phyloP scores from a whole-genome alignment of 2,888 invertebrate species.

The Amorpha juglandis region DNA sequence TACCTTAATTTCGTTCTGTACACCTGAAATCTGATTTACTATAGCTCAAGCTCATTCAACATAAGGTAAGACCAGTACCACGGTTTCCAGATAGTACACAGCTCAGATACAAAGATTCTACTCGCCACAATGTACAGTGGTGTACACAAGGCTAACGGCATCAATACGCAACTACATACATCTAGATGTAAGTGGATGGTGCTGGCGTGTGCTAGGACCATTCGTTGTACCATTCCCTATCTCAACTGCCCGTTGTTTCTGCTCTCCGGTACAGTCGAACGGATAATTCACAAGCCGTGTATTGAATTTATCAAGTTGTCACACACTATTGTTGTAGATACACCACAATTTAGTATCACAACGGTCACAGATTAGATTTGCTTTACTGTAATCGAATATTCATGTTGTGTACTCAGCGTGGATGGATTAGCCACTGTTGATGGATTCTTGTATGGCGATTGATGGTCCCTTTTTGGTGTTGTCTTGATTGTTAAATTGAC shows the following conservation, averaged over 20 bases:
- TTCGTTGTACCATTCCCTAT: slow-evolving; percentile 49
- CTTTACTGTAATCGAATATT: slow-evolving; percentile 18
- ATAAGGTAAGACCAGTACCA: background rate
- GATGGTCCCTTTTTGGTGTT: background rate
- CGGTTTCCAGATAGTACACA: background rate
- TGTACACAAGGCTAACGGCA: slow-evolving; percentile 42
- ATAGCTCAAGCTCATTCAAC: background rate
- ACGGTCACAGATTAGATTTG: slow-evolving; percentile 13
- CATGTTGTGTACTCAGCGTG: background rate
- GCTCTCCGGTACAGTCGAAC: slow-evolving; percentile 38
- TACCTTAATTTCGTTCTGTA: background rate
- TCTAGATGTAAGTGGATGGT: slow-evolving; percentile 55
- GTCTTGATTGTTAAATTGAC: too few relatives aligned
- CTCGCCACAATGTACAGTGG: slow-evolving; percentile 40
- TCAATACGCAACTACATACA: slow-evolving; percentile 47
- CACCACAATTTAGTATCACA: slow-evolving; percentile 16
- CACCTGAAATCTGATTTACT: background rate
- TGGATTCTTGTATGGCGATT: background rate
- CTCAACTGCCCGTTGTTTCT: slow-evolving; percentile 37
- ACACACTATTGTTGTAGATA: slow-evolving; percentile 23
- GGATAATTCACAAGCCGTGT: slow-evolving; percentile 18
- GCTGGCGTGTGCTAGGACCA: slow-evolving; percentile 54
- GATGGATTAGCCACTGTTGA: background rate
- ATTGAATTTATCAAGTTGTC: slow-evolving; percentile 20
- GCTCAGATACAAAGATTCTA: slow-evolving; percentile 17